Base-by-base conservation (phyloP, 2,888 invertebrate species). In the Cantharis flavilabris region DNA sequence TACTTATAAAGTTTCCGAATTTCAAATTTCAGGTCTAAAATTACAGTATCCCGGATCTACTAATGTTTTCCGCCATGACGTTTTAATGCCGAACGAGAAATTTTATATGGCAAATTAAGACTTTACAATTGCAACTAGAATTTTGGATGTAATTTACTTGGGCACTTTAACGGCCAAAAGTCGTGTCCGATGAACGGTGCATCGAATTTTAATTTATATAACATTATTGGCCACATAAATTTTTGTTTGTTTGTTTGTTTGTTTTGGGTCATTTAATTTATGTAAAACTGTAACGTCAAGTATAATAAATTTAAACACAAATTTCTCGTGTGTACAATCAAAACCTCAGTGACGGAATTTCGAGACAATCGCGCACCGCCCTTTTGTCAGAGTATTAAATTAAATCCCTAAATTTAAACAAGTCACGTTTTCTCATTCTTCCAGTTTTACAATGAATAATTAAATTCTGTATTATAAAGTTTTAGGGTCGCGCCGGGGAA, bases 391-490 rank as follows among this genome's bases (percentile, higher is more conserved):
- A 74, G 77, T 72, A 76, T 78, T 78, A 78, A 78, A 78, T 76
- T 78, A 78, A 78, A 78, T 78, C 78, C 78, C 75, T 75, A 78
- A 78, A 78, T 78, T 78, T 78, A 78, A 78, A 78, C 79, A 77
- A 79, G 81, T 81, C 81, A 81, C 81, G 81, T 81, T 78, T 80
- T 79, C 80, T 81, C 81, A 80, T 81, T 80, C 80, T 80, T 73
- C 79, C 81, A 70, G 78, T 80, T 78, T 81, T 81, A 81, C 80
- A 81, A 81, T 81, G 80, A 81, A 81, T 81, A 81, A 81, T 81
- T 81, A 81, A 81, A 81, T 81, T 80, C 79, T 73, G 79, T 77
- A 79, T 81, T 81, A 76, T 78, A 78, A 78, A 78, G 76, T 78
- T 78, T 49, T 78, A 76, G 78, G 78, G 78, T 75, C 75, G 75